Evolutionary conservation across 2,113 vertebrate genomes (phyloP), one percentile per base, ranked within the genome.

Genomic region (Pseudorasbora parva): DNA sequence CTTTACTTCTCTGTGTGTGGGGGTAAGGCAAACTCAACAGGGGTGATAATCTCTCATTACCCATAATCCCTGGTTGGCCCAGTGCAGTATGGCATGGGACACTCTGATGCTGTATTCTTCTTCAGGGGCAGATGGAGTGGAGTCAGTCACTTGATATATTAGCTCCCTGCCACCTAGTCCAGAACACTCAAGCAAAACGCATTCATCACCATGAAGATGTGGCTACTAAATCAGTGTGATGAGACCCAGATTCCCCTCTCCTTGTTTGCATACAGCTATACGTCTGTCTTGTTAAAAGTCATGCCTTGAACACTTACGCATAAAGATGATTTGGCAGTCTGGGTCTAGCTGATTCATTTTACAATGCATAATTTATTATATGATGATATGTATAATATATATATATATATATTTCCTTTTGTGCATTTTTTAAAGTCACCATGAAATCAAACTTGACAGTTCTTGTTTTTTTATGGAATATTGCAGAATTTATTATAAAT

Each of bases 61-160:
- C 86, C 90, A 89, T 88, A 86, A 89, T 91, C 92, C 93, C 91
- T 88, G 21, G 86, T 81, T 89, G 91, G 86, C 88, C 80, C 89
- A 85, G 88, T 74, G 79, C 87, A 49, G 83, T 71, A 71, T 69
- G 49, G 51, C 81, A 56, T 23, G 77, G 68, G 84, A 86, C 54
- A 90, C 87, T 91, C 87, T 75, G 78, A 78, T 56, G 86, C 85
- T 62, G 66, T 82, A 91, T 91, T 91, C 89, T 83, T 94, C 94
- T 19, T 54, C 93, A 93, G 88, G 88, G 93, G 93, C 91, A 91
- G 88, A 88, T 88, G 86, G 86, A 92, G 86, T 73, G 89, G 90
- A 94, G 91, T 88, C 91, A 92, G 90, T 94, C 92, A 92, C 89
- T 94, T 89, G 91, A 93, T 94, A 92, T 95, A 94, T 94, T 92